Evolutionary conservation across 1,140 invertebrate genomes (phyloP), one percentile per base, ranked within the genome.

Genomic region (Venturia canescens): DNA sequence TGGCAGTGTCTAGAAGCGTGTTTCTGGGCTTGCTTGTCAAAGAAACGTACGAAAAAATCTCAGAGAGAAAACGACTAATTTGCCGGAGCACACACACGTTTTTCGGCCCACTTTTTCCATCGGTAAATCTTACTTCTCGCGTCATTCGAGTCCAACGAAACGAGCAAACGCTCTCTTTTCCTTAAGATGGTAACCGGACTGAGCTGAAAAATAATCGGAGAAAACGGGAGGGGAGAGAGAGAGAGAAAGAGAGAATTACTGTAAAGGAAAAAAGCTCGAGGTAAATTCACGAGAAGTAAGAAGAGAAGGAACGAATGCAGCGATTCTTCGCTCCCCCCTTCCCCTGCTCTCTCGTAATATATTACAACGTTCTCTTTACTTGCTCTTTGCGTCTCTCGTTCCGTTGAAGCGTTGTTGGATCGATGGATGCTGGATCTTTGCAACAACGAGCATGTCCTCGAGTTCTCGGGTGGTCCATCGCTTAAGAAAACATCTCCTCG

Each of bases 401-500:
- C 48, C 53, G 26, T 53, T 26, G 44, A 23, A 9, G 13, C 66
- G 29, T 34, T 48, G 69, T 27, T 53, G 3, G 69, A 74, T 53
- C 48, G 44, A 50, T 74, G 71, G 48, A 71, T 74, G 9, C 38
- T n/a, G 38, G 71, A 74, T 74, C 48, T 16, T 48, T 44, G 21
- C 69, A 71, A 74, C 48, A 29, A 26, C 48, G 23, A 74, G 26
- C 13, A 29, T 27, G 48, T 53, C 38, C 21, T 74, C 71, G 71
- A 50, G 71, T 53, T 27, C 71, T 74, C 71, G 29, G 71, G 71
- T 74, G 71, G 71, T 74, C 71, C 48, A 38, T 44, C 69, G 34
- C 34, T 44, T 71, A n/a, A 44, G 69, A 71, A 27, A 48, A 71
- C 69, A 34, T 71, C 69, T 71, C 66, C 7, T 69, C 29, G 21